Evolutionary conservation across 2,888 invertebrate genomes (phyloP).

Genomic region (Keiferia lycopersicella): DNA sequence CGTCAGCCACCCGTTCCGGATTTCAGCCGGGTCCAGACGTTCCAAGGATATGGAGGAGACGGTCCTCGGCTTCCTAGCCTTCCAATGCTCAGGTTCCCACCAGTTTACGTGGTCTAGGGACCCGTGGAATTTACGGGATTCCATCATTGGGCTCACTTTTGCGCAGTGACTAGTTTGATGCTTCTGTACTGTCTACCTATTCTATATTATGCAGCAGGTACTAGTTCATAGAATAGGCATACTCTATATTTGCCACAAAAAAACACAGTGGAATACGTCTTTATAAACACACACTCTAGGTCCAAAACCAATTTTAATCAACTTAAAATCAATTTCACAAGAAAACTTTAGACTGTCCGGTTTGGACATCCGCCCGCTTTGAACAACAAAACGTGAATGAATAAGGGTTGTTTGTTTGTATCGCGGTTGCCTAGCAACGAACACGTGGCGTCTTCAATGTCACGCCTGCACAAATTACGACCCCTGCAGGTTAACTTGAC

Average conservation of each 20-base stretch:
- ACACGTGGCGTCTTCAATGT: constrained; percentile 66
- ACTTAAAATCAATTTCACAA: neutral
- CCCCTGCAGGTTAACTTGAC: constrained; percentile 62
- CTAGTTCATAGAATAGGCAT: no score
- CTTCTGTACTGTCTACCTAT: neutral
- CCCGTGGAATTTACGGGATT: constrained; percentile 53
- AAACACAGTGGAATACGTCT: no score
- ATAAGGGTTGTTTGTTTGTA: constrained; percentile 51
- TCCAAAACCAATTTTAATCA: neutral
- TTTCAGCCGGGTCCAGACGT: constrained; percentile 58
- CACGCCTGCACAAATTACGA: constrained; percentile 63
- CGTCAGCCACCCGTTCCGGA: constrained; percentile 73
- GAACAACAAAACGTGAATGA: constrained; percentile 51
- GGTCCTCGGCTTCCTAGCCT: constrained; percentile 46
- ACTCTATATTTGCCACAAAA: no score
- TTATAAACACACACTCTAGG: neutral
- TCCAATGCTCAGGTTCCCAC: constrained; percentile 70
- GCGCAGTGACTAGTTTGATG: no score
- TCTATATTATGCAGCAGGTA: no score
- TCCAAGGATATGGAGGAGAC: constrained; percentile 62
- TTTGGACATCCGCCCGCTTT: constrained; percentile 35
- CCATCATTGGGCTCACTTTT: constrained; percentile 43
- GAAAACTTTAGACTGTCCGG: neutral
- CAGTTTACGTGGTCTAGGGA: constrained; percentile 65
- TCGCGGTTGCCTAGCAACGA: constrained; percentile 56